Conservation (phyloP, 1,140 invertebrate genomes). For the Zophobas morio region DNA sequence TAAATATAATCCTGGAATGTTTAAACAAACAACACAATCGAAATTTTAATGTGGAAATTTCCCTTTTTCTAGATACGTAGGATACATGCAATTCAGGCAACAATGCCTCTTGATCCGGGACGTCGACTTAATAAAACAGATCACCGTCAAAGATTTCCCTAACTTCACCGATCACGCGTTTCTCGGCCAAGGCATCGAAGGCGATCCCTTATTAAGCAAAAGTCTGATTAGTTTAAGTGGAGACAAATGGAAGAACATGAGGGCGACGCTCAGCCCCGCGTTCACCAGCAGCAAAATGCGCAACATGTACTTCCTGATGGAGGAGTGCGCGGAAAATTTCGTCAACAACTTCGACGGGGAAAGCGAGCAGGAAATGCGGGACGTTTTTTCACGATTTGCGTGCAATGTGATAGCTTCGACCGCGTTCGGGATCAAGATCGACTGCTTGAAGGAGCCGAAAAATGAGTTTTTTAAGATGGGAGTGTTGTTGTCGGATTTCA, state of each 20-base stretch:
- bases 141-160: slow-evolving; percentile 66
- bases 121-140: slow-evolving; percentile 67
- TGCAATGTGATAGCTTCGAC: slow-evolving; percentile 72
- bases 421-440: slow-evolving; percentile 71
- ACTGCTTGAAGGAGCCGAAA: slow-evolving; percentile 69
- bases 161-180: slow-evolving; percentile 61
- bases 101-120: slow-evolving; percentile 72
- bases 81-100: slow-evolving; percentile 65
- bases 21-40: too few relatives aligned
- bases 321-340: slow-evolving; percentile 61
- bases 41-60: neutral
- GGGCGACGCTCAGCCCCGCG: slow-evolving; percentile 65
- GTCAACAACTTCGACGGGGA: slow-evolving; percentile 57
- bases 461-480: slow-evolving; percentile 70
- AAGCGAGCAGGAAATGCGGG: slow-evolving; percentile 49
- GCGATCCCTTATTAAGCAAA: slow-evolving; percentile 61
- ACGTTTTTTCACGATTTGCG: slow-evolving; percentile 70
- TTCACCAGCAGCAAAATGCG: slow-evolving; percentile 68
- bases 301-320: slow-evolving; percentile 64
- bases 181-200: slow-evolving; percentile 27
- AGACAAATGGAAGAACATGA: slow-evolving; percentile 66
- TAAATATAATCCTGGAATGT: too few relatives aligned
- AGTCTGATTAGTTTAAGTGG: slow-evolving; percentile 56
- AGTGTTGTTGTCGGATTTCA: slow-evolving; percentile 15
- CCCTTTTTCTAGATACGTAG: neutral